Evolutionary conservation across 2,888 invertebrate genomes (phyloP), one percentile per base, ranked within the genome.

Genomic region (Bellardia pandia): DNA sequence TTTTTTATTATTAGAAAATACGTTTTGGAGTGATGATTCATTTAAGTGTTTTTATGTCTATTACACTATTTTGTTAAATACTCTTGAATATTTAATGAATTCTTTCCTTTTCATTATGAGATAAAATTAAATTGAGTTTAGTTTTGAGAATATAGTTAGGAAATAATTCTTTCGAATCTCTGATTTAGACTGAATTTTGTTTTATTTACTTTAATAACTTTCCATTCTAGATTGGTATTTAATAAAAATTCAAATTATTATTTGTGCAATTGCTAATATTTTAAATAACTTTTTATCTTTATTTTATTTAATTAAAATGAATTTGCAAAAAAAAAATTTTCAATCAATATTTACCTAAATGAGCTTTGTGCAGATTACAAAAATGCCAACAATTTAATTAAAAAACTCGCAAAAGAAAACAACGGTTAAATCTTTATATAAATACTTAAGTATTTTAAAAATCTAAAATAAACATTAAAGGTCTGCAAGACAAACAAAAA

Each of bases 21-120:
- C 69, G 58, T 42, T 85, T 72, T 42, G 68, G 23, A 71, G 40
- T 11, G 23, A 66, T 87, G 84, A 87, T 48, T 87, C 87, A 87
- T 72, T 37, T 8, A 42, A 40, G 8, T 14, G 42, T 48, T 48
- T 51, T 48, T n/a, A 66, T 11, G 45, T 23, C 40, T 66, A 56
- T 56, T 53, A 40, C 40, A 14, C 14, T 8, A n/a, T 62, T 23
- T 62, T 62, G 60, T 60, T 37, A 60, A 33, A 60, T 33, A 37
- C 5, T 23, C 23, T 23, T 23, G 23, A 23, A 23, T 9, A 56
- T 45, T 45, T 9, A 56, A 23, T 23, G 23, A 66, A 11, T 1
- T 23, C 23, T 23, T 23, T 23, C 23, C 23, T 23, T 23, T 23
- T 23, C 1, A 1, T 23, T 23, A 23, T 23, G 23, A 23, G 23